Percentiles rank a stretch among this genome's conserved stretches.
Evolutionary conservation across 2,888 invertebrate genomes (phyloP).

Genomic region (Scotopteryx bipunctaria): DNA sequence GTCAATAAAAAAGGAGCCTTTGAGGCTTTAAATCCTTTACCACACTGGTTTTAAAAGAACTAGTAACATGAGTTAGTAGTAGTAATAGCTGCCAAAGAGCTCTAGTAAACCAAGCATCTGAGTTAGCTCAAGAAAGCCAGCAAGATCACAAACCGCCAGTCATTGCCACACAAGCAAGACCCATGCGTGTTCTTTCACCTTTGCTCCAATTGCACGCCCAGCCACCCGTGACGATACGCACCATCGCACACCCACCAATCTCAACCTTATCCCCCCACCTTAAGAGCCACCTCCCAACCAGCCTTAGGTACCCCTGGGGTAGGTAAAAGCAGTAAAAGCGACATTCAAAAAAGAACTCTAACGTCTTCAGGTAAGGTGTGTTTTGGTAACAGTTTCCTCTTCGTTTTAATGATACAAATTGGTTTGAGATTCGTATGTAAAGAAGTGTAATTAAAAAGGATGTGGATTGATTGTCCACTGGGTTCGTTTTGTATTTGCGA

Average conservation of each 20-base stretch:
- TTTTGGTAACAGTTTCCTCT: constrained; percentile 55
- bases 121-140: too few relatives aligned
- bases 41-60: too few relatives aligned
- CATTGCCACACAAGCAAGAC: constrained; percentile 36
- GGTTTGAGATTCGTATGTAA: constrained; percentile 40
- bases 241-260: constrained; percentile 44
- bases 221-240: constrained; percentile 71
- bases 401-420: constrained; percentile 41
- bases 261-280: constrained; percentile 19
- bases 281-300: constrained; percentile 1
- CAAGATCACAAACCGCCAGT: constrained; percentile 11
- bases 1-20: too few relatives aligned
- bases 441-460: constrained; percentile 34
- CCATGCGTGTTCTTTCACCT: constrained; percentile 75
- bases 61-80: too few relatives aligned
- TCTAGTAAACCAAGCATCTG: too few relatives aligned
- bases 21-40: too few relatives aligned
- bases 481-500: constrained; percentile 4
- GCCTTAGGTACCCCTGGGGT: too few relatives aligned
- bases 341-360: constrained; percentile 14
- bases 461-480: constrained; percentile 18
- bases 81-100: too few relatives aligned
- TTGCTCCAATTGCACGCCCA: constrained; percentile 71
- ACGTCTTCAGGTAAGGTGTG: constrained; percentile 15
- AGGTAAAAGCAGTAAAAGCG: too few relatives aligned